Percentiles rank a stretch among this genome's conserved stretches.
Conservation (phyloP, 1,140 invertebrate species). For the Cotesia chilonis region DNA sequence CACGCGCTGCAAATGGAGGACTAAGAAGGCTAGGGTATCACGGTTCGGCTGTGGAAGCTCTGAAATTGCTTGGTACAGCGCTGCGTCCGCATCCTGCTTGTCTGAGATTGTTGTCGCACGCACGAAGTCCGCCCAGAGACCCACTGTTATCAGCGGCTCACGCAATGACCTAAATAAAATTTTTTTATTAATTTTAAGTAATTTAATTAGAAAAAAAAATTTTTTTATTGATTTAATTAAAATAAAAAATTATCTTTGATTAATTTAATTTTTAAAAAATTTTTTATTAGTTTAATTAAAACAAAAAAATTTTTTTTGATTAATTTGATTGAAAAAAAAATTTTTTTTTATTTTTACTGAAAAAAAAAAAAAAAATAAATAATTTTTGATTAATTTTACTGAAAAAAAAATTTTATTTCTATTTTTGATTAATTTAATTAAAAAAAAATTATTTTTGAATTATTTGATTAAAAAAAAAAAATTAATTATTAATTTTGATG, state of each 20-base stretch:
- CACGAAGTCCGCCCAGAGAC: conserved; percentile 80
- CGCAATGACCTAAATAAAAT: conserved; percentile 65
- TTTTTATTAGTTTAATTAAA: no score
- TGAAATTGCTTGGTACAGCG: conserved; percentile 74
- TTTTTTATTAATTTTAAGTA: neutral
- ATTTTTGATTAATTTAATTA: neutral
- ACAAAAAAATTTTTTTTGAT: no score
- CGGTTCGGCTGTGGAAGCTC: conserved; percentile 84
- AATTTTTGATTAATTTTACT: no score
- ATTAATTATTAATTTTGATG: no score
- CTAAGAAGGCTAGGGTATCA: conserved; percentile 86
- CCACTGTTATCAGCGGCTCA: conserved; percentile 83
- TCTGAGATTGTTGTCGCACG: conserved; percentile 71
- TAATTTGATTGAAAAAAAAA: no score
- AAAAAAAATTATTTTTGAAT: neutral
- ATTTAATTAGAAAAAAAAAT: neutral
- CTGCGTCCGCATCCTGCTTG: conserved; percentile 67
- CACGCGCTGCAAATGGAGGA: conserved; percentile 85
- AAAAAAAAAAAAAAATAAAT: no score
- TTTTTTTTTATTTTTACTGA: no score
- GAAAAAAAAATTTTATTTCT: neutral
- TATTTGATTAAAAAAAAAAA: no score
- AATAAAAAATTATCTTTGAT: no score
- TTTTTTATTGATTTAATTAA: no score
- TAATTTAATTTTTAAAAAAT: no score